These are phyloP conservation scores for Cryptocephalus moraei DNA, from an alignment of 2,888 invertebrate species.

Conservation along the genomic window DNA sequence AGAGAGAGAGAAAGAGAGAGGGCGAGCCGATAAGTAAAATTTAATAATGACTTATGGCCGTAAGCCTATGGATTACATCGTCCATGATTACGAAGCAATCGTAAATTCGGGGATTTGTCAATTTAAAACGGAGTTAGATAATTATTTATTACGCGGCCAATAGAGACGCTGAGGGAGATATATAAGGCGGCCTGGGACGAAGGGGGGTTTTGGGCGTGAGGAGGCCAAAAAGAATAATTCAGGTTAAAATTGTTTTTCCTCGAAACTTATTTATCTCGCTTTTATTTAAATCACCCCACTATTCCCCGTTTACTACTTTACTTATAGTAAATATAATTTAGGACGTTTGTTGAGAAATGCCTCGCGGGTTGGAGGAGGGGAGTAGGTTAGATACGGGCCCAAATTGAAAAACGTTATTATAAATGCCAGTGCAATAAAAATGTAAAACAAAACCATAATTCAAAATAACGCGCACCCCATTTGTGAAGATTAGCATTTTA, in stretches of 20 bases:
- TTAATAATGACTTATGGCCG: constrained; percentile 30
- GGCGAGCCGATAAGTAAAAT: constrained; percentile 27
- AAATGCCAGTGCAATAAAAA: constrained; percentile 41
- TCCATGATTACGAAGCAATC: constrained; percentile 26
- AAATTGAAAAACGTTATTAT: constrained; percentile 42
- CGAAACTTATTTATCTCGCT: too few relatives aligned
- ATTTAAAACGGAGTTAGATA: constrained; percentile 25
- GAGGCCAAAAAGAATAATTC: too few relatives aligned
- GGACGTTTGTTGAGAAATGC: constrained; percentile 1
- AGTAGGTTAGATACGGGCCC: constrained; percentile 17
- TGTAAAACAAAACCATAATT: constrained; percentile 42
- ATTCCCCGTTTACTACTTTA: too few relatives aligned
- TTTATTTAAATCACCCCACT: too few relatives aligned
- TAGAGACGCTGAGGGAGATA: too few relatives aligned
- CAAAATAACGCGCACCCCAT: constrained; percentile 42
- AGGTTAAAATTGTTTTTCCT: too few relatives aligned
- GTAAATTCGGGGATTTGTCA: constrained; percentile 31
- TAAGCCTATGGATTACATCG: constrained; percentile 30
- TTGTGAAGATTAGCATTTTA: constrained; percentile 43
- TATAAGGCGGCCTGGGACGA: too few relatives aligned
- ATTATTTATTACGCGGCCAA: too few relatives aligned
- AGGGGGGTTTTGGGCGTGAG: too few relatives aligned
- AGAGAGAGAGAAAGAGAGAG: constrained; percentile 21
- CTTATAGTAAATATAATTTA: too few relatives aligned
- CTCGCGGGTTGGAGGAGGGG: constrained; percentile 6